Base-by-base conservation (phyloP, 1,140 invertebrate species). In the Penaeus japonicus region DNA sequence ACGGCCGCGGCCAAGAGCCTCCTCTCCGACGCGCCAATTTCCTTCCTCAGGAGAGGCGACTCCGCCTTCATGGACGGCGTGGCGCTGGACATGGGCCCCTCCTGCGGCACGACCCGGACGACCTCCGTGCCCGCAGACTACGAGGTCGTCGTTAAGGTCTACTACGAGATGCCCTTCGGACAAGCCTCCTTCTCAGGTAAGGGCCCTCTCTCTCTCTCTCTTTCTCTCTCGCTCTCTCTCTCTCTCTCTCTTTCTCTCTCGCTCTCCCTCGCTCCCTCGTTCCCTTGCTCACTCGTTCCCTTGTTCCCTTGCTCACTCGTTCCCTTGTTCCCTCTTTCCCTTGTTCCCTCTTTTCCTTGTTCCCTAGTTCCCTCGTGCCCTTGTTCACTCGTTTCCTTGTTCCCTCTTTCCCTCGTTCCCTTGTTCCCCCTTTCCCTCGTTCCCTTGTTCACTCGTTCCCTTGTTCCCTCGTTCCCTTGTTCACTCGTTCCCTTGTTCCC, bases 51-150 rank as follows among this genome's bases (percentile, higher is more conserved):
- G 24, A 57, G 18, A 24, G 18, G 20, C 18, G 53, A 27, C 30
- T 75, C 79, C n/a, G 10, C 57, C 20, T 88, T 75, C 22, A 22
- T 2, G 0, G 86, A 88, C 70, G 73, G 47, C 18, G n/a, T 55
- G 2, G 17, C 47, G 62, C 20, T 88, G 18, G 20, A 17, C 10
- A 24, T 88, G 2, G 86, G 86, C 0, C 70, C 79, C 32, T 62
- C 80, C 10, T 88, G 80, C 27, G 86, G 80, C 24, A 83, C 80
- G 12, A 22, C 39, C 65, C 53, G 86, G 27, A 4, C 30, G 17
- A 1, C 4, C 10, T 22, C 17, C 17, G 2, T 4, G 4, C 22
- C 17, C n/a, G 1, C 10, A 18, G 85, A 70, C 62, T 70, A 87
- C 39, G 39, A 83, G 62, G 79, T 83, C 4, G 24, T 20, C 1